Evolutionary conservation across 2,888 invertebrate genomes (phyloP), one percentile per base, ranked within the genome.

Genomic region (Chrysolina americana): DNA sequence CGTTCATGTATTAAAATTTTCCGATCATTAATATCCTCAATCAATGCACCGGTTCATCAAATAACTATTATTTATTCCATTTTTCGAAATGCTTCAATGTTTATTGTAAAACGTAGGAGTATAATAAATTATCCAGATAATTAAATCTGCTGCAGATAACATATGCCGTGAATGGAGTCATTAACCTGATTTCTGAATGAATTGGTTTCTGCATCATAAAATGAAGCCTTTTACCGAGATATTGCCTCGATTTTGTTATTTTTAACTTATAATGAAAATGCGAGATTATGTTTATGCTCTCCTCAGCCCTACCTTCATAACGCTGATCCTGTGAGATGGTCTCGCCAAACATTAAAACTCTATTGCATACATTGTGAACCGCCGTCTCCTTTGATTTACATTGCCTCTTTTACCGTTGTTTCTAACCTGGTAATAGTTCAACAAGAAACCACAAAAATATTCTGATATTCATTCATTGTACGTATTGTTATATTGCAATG

Each of bases 211-310:
- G 13, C 15, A 0, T 15, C 13, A n/a, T 47, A 15, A 47, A 47
- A 47, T 15, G 6, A 47, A n/a, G 47, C 47, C 47, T 47, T 47
- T n/a, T n/a, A 44, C 15, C 13, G 47, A 47, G 47, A 47, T 47
- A 47, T 47, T 47, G 47, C 47, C 6, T 56, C n/a, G 21, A 56
- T 56, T 23, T 56, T 21, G n/a, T 56, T 56, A 21, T 56, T 56
- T n/a, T 23, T 56, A 56, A 56, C 23, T 19, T 56, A 6, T 8
- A 28, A 59, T n/a, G n/a, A 53, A 44, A 21, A 53, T 53, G 19
- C 59, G 15, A 28, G n/a, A 6, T 28, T 5, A n/a, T 28, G 36
- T 59, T 59, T 8, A 28, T 23, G 13, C 11, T 6, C 50, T 15
- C 19, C 21, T 28, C 15, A 59, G 59, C 28, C 36, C 23, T 28